Base-by-base conservation (phyloP, 2,888 invertebrate species). In the Meganola albula region DNA sequence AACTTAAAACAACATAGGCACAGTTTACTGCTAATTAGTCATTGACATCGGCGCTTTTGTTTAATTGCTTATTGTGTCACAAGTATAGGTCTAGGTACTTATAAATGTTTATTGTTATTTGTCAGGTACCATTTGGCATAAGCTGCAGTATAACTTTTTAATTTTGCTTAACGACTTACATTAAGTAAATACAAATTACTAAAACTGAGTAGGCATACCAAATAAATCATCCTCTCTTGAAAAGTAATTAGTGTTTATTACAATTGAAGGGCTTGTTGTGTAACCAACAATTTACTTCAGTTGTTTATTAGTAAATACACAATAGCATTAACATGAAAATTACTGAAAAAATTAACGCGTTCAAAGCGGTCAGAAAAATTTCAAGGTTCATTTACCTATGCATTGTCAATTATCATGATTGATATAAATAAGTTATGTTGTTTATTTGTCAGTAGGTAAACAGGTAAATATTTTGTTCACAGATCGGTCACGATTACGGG, bases 401-500 rank as follows among this genome's bases (percentile, higher is more conserved):
- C 16, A 4, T 16, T n/a, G n/a, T n/a, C n/a, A n/a, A n/a, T n/a
- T n/a, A n/a, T 16, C 16, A 6, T 16, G 16, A 16, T 16, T 16
- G n/a, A n/a, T n/a, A n/a, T n/a, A 16, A 16, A 16, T 16, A 16
- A 6, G 16, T 16, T 6, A 16, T 16, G 6, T n/a, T n/a, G 2
- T 2, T 7, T 20, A 7, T n/a, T 20, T 20, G n/a, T 20, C 20
- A 20, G 8, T 5, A n/a, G 4, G 2, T 20, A 20, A n/a, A 5
- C 3, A 3, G 8, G 7, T 16, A 10, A 18, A 25, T 25, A 14
- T 10, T 29, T 27, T 24, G 16, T 28, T 36, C 24, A 42, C 60
- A 85, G 84, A 84, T 90, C 25, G 90, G 90, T 11, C 91, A 92
- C 65, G 91, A 91, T 58, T 92, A 91, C 88, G 91, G 91, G 1